phyloP scores from a whole-genome alignment of 2,888 invertebrate genomes.

The Lissonota sp. region DNA sequence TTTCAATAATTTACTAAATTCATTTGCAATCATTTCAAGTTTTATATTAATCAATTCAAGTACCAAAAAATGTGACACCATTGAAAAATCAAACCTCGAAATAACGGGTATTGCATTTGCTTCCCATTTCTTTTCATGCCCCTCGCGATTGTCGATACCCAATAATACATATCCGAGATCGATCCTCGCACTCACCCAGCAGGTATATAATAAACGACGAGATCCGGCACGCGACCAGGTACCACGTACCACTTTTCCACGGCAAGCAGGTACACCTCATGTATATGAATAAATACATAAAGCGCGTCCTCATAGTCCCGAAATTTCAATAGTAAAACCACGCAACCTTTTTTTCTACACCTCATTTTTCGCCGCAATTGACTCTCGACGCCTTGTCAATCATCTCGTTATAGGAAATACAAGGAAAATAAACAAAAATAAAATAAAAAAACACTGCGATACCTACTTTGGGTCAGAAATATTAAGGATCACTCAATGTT shows the following conservation, averaged over 20 bases:
- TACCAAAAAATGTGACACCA: background rate
- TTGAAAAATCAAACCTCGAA: conserved; percentile 5
- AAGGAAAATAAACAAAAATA: background rate
- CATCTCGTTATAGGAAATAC: background rate
- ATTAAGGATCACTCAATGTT: no score
- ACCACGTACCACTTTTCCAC: conserved; percentile 46
- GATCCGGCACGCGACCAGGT: conserved; percentile 74
- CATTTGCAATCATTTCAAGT: background rate
- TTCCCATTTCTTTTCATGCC: conserved; percentile 65
- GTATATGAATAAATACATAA: background rate
- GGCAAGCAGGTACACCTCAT: conserved; percentile 36
- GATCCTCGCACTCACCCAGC: conserved; percentile 71
- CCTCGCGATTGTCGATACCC: conserved; percentile 72
- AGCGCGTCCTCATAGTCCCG: conserved; percentile 6
- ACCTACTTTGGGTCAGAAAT: no score
- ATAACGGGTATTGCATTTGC: conserved; percentile 67
- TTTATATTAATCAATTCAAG: background rate
- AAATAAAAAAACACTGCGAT: background rate
- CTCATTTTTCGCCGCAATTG: conserved; percentile 9
- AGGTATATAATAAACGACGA: conserved; percentile 70
- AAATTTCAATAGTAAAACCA: conserved; percentile 35
- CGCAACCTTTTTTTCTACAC: conserved; percentile 24
- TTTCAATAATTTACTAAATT: background rate
- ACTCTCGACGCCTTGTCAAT: conserved; percentile 37
- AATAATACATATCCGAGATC: conserved; percentile 71